Evolutionary conservation across 2,888 invertebrate species (phyloP).

Genomic region (Crossocerus cetratus): DNA sequence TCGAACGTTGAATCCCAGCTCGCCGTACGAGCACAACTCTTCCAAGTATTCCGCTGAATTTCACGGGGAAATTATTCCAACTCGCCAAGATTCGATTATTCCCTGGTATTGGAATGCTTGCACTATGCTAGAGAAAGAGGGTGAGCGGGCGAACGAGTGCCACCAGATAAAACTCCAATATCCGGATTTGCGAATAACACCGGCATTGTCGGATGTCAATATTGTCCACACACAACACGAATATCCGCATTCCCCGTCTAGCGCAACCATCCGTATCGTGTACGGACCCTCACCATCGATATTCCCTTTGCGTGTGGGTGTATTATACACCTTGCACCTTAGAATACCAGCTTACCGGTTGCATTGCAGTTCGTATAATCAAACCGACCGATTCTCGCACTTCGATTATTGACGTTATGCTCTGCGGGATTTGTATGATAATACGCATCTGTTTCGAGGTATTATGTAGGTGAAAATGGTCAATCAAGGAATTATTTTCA

Average conservation of each 20-base stretch:
- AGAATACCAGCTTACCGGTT: no score
- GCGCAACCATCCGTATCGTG: constrained; percentile 16
- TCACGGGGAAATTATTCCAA: constrained; percentile 4
- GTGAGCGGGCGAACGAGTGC: no score
- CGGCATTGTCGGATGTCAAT: constrained; percentile 14
- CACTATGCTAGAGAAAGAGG: background rate
- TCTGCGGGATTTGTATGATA: no score
- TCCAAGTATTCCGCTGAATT: constrained; percentile 6
- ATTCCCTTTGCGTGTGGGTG: background rate
- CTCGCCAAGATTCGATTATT: constrained; percentile 16
- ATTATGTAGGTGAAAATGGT: no score
- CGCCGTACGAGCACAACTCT: background rate
- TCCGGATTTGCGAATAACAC: constrained; percentile 17
- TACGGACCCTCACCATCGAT: background rate
- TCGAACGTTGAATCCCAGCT: constrained; percentile 8
- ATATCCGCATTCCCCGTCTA: constrained; percentile 12
- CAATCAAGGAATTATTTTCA: no score
- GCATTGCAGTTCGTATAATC: no score
- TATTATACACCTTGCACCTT: background rate
- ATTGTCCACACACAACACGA: constrained; percentile 5
- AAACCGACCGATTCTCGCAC: no score
- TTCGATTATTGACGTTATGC: no score
- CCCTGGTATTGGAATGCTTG: background rate
- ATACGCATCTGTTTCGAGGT: no score
- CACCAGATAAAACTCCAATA: constrained; percentile 26